Conservation (phyloP, 2,797 vertebrate genomes). For the Labeo calbasu region DNA sequence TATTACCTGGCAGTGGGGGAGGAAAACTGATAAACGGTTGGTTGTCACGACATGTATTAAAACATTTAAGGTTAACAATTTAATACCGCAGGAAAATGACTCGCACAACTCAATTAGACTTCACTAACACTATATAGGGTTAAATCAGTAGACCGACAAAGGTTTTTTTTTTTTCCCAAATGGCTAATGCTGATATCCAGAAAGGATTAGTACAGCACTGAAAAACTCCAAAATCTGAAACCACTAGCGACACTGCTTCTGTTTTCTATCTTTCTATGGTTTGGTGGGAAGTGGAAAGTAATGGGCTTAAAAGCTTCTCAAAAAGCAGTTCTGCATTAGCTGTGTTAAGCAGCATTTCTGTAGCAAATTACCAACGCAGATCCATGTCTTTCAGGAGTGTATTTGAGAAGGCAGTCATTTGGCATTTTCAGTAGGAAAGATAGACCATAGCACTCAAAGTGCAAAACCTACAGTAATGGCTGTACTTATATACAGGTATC, state of each 20-base stretch:
- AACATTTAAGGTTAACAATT: constrained; percentile 71
- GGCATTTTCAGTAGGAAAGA: background rate
- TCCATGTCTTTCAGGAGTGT: constrained; percentile 3
- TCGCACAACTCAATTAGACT: constrained; percentile 60
- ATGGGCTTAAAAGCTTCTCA: constrained; percentile 57
- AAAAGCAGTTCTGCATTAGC: constrained; percentile 55
- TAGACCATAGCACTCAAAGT: background rate
- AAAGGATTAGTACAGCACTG: constrained; percentile 17
- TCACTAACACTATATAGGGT: background rate
- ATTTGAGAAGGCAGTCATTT: constrained; percentile 13
- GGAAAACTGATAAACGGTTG: constrained; percentile 70
- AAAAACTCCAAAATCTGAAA: constrained; percentile 44
- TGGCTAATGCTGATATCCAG: background rate
- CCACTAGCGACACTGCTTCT: background rate
- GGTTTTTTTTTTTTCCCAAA: no score
- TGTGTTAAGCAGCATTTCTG: constrained; percentile 50
- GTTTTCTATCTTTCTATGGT: background rate
- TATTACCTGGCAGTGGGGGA: constrained; percentile 47
- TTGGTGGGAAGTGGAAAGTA: constrained; percentile 49
- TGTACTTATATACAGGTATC: background rate
- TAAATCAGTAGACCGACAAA: background rate
- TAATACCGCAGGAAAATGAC: constrained; percentile 55
- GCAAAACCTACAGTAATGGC: background rate
- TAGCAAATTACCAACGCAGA: constrained; percentile 37
- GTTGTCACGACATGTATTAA: constrained; percentile 65